Evolutionary conservation across 1,140 invertebrate species (phyloP).

Genomic region (Atta colombica): DNA sequence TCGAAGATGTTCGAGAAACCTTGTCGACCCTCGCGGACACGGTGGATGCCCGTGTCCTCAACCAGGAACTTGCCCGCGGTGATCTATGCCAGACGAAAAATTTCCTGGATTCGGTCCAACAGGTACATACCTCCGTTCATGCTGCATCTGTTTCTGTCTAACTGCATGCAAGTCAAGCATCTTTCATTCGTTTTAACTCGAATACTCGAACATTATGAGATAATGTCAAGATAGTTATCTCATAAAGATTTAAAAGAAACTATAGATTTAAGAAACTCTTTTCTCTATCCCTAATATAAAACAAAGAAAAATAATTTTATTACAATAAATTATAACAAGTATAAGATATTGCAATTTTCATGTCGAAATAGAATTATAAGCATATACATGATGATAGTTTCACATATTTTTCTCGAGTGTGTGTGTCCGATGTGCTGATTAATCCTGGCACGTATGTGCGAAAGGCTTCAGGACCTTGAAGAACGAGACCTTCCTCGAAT

Average conservation of each 20-base stretch:
- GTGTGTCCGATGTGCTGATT: not conserved
- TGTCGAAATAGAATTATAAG: not conserved
- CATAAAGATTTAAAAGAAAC: not conserved
- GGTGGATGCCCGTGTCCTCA: constrained; percentile 89
- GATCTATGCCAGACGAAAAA: constrained; percentile 88
- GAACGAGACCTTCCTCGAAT: constrained; percentile 55
- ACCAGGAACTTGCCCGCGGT: constrained; percentile 87
- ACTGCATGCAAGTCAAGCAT: constrained; percentile 6
- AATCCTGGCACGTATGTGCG: constrained; percentile 32
- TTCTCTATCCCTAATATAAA: not conserved
- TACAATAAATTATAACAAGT: not conserved
- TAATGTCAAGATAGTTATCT: not conserved
- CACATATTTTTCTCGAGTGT: constrained; percentile 1
- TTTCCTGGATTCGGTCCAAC: constrained; percentile 89
- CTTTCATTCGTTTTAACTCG: not conserved
- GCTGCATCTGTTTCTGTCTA: not conserved
- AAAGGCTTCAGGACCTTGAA: constrained; percentile 20
- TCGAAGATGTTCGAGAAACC: constrained; percentile 92
- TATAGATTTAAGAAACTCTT: not conserved
- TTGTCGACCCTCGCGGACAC: constrained; percentile 91
- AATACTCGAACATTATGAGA: not conserved
- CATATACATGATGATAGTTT: constrained; percentile 21
- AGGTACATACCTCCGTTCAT: constrained; percentile 84
- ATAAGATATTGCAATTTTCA: not conserved
- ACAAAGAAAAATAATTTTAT: not conserved